Evolutionary conservation across 2,888 invertebrate species (phyloP).

Genomic region (Diadegma fenestrale): DNA sequence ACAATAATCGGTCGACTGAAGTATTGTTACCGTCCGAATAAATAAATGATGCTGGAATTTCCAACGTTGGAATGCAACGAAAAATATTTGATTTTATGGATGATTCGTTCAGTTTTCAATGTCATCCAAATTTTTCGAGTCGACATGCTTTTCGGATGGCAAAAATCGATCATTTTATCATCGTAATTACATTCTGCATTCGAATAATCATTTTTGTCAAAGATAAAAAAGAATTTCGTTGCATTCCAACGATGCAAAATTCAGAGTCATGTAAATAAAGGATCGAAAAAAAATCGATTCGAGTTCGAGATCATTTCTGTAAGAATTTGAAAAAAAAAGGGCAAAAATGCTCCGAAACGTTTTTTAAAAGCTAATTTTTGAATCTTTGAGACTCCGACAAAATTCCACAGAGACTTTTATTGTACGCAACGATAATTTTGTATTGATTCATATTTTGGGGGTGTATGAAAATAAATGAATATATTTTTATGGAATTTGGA

Average conservation of each 20-base stretch:
- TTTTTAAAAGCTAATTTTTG: neutral
- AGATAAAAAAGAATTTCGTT: too few species aligned
- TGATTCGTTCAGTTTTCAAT: too few species aligned
- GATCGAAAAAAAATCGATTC: neutral
- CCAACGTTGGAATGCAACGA: too few species aligned
- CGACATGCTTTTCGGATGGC: too few species aligned
- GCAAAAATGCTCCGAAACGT: neutral
- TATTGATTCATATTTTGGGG: neutral
- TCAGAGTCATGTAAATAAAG: too few species aligned
- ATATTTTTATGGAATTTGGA: neutral
- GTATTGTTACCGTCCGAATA: constrained; percentile 52
- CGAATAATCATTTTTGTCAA: too few species aligned
- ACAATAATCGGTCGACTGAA: constrained; percentile 58
- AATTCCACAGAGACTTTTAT: neutral
- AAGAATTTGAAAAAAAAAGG: neutral
- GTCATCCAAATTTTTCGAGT: too few species aligned
- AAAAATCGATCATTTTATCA: too few species aligned
- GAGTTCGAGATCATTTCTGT: neutral
- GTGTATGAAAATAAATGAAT: neutral
- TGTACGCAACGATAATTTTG: neutral
- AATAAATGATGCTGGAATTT: too few species aligned
- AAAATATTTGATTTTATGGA: too few species aligned
- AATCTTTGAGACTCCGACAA: neutral
- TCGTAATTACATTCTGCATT: too few species aligned
- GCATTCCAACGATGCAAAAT: too few species aligned